Percentiles rank a stretch among this genome's conserved stretches.
These are phyloP conservation scores for Petrosia ficiformis DNA, from an alignment of 37 sponge, comb jelly and placozoan species.

Conservation along the genomic window DNA sequence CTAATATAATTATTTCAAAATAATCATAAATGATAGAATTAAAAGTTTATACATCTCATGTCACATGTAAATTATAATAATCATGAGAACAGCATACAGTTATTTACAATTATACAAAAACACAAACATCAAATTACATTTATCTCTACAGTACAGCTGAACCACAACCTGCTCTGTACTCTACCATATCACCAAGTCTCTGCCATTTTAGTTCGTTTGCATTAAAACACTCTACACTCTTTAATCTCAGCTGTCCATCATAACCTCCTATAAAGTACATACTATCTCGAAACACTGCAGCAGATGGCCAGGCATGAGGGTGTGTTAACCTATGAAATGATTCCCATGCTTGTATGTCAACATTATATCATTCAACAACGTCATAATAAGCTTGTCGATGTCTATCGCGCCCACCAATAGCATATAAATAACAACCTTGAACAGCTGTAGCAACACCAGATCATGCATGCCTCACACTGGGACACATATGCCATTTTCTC, in stretches of 20 bases:
- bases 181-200: conserved; percentile 74
- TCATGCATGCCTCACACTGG: conserved; percentile 73
- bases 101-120: too few species aligned
- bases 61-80: not conserved
- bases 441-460: conserved; percentile 78
- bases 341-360: conserved; percentile 66
- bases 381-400: conserved; percentile 75
- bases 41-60: too few species aligned
- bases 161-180: conserved; percentile 82
- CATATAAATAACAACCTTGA: conserved; percentile 55
- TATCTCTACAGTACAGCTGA: conserved; percentile 52
- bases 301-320: conserved; percentile 80
- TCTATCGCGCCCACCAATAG: conserved; percentile 81
- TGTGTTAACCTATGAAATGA: conserved; percentile 42
- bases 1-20: too few species aligned
- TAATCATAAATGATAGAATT: too few species aligned
- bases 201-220: conserved; percentile 64
- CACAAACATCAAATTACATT: too few species aligned
- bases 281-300: conserved; percentile 49
- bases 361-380: conserved; percentile 60
- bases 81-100: too few species aligned
- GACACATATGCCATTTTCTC: conserved; percentile 67
- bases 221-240: conserved; percentile 81
- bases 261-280: conserved; percentile 85
- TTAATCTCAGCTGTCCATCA: conserved; percentile 80